Evolutionary conservation across 2,797 vertebrate species (phyloP), one percentile per base, ranked within the genome.

Genomic region (Anguilla anguilla): DNA sequence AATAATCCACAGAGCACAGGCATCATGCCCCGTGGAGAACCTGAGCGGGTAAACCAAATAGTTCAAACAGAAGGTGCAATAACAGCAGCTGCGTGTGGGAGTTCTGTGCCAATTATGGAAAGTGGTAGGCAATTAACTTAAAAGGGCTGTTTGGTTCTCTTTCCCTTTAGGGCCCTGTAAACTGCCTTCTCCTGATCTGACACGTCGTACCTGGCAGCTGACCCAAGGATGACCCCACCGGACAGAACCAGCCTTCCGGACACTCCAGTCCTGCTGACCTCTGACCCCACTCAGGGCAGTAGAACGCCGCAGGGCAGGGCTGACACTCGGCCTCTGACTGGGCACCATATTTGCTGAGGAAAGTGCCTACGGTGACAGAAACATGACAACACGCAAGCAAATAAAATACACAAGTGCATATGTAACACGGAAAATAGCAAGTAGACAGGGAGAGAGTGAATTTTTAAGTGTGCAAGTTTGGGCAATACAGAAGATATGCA

Each of bases 161-260:
- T 87, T 15, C 35, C 31, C 79, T 55, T 9, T 28, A 69, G 64
- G 67, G 83, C 53, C 35, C 17, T 84, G 31, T 84, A 10, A 6
- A 81, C 49, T 89, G 59, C 25, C 53, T 46, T 49, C n/a, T 81
- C 3, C 15, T 61, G 64, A 72, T 15, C 22, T 51, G 79, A n/a
- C 19, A 25, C 25, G 59, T 6, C 3, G 11, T 92, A 97, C 96
- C 96, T 93, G 95, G 90, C 90, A 94, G 93, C 92, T 92, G 93
- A 91, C 92, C 95, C 92, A 93, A 94, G 22, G 88, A 85, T 51
- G 97, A 98, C 53, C 97, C 96, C 35, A 64, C 77, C 0, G 97
- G 98, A 91, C 98, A 99, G 92, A 97, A 98, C 97, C 97, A 98
- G 15, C 98, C 98, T 1, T 93, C 93, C 83, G 95, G 94, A 90